Evolutionary conservation across 2,888 invertebrate species (phyloP).

Genomic region (Elgonia sp.): DNA sequence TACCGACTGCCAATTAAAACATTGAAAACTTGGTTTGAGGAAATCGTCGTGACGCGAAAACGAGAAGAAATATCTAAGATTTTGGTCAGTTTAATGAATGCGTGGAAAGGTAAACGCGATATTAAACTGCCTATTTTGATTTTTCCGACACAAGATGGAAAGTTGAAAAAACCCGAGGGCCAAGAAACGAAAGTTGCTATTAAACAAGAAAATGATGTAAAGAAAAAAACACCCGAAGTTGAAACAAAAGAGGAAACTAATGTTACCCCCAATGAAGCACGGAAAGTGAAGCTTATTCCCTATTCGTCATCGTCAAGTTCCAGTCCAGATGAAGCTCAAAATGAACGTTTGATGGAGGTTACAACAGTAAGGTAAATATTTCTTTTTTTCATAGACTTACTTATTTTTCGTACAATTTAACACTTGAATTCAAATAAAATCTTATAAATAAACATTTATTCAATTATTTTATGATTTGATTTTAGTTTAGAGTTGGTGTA

Average conservation of each 20-base stretch:
- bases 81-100: slow-evolving; percentile 92
- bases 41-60: slow-evolving; percentile 94
- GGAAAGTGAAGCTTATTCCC: slow-evolving; percentile 66
- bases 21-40: slow-evolving; percentile 95
- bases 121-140: slow-evolving; percentile 91
- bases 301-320: slow-evolving; percentile 76
- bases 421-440: background rate
- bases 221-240: slow-evolving; percentile 23
- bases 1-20: slow-evolving; percentile 94
- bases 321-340: slow-evolving; percentile 70
- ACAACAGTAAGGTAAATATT: slow-evolving; percentile 45
- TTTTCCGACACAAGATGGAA: slow-evolving; percentile 93
- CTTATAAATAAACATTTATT: no score
- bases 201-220: slow-evolving; percentile 75
- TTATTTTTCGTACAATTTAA: background rate
- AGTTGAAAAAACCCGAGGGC: slow-evolving; percentile 83
- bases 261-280: slow-evolving; percentile 10
- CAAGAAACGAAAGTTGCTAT: slow-evolving; percentile 35
- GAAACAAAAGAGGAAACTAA: slow-evolving; percentile 50
- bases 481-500: no score
- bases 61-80: slow-evolving; percentile 94
- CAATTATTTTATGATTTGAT: no score
- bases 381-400: no score
- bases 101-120: slow-evolving; percentile 89
- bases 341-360: slow-evolving; percentile 54